Evolutionary conservation across 2,888 invertebrate species (phyloP), one percentile per base, ranked within the genome.

Genomic region (Meghimatium bilineatum): DNA sequence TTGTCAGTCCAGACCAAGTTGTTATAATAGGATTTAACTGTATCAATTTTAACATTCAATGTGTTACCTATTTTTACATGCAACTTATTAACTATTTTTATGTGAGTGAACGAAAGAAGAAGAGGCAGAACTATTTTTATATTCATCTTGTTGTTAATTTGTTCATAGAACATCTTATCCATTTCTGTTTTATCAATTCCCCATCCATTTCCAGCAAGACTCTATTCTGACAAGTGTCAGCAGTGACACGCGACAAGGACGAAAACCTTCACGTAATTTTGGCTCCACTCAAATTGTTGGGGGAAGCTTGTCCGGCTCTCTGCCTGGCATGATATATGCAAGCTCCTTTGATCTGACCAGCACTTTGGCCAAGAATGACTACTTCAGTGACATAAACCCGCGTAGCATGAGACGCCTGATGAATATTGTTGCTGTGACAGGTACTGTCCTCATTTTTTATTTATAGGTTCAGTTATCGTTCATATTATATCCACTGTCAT

Each of bases 341-440:
- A 92, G 92, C 0, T 89, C 89, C 67, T 89, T 91, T 84, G 93
- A 93, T 83, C 89, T 93, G 34, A 90, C 91, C 32, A 90, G 91
- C 80, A 89, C 91, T 0, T 87, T 99, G 88, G 95, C 98, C 34
- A 98, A 98, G 0, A 99, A 99, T 92, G 99, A 99, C 94, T 99
- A 99, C 95, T 99, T 99, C 94, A 98, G 98, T 91, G 99, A 99
- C 94, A 98, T 99, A 87, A 99, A 99, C 95, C 99, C 99, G 0
- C 95, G 98, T 75, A 98, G 98, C 91, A 98, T 99, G 98, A 95
- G 98, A 86, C 95, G 99, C 81, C 95, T 99, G 38, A 97, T 99
- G 97, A 99, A 99, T 94, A 98, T 99, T 85, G 96, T 99, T 82
- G 98, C 98, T 91, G 96, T 99, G 81, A 98, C 98, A 86, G 97